Evolutionary conservation across 2,797 vertebrate genomes (phyloP), one percentile per base, ranked within the genome.

Genomic region (Karalla daura): DNA sequence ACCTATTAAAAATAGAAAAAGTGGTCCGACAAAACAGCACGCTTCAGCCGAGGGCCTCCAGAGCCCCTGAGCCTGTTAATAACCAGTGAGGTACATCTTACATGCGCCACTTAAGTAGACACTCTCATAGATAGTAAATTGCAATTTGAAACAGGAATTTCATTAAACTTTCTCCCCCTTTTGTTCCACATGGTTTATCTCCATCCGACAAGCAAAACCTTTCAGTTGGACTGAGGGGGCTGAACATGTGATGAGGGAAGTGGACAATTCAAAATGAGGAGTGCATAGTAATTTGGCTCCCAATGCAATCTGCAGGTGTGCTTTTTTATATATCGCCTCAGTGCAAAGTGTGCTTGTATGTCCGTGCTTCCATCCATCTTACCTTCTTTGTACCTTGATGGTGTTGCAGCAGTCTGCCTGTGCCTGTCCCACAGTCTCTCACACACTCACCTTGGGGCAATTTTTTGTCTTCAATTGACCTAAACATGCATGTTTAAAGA

Each of bases 1-100:
- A 69, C 56, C 64, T 78, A 88, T 91, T 76, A 91, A 92, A 92
- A 84, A 91, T 91, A 77, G 77, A 91, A 81, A 69, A 71, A 81
- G 78, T 81, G 79, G 84, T 89, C 11, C 23, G 70, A 91, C 85
- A 88, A 88, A 91, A 88, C 72, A 74, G 72, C 67, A 59, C 8
- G 74, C 61, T 70, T 82, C 60, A 69, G 79, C 70, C 24, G 39
- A 53, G 50, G 68, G 78, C 68, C 86, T 76, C 80, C 46, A 47
- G 84, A 81, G 81, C 66, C 72, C n/a, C 53, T 24, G 70, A 62
- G 76, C 66, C 30, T 7, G 75, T 74, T 73, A 85, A 83, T 83
- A 84, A 80, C 65, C 32, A 65, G 56, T 35, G 53, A 52, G 43
- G 32, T 70, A 50, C 78, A 81, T 77, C 63, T 49, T 43, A 40